phyloP scores from a whole-genome alignment of 2,113 vertebrate species.

The Rattus rattus region DNA sequence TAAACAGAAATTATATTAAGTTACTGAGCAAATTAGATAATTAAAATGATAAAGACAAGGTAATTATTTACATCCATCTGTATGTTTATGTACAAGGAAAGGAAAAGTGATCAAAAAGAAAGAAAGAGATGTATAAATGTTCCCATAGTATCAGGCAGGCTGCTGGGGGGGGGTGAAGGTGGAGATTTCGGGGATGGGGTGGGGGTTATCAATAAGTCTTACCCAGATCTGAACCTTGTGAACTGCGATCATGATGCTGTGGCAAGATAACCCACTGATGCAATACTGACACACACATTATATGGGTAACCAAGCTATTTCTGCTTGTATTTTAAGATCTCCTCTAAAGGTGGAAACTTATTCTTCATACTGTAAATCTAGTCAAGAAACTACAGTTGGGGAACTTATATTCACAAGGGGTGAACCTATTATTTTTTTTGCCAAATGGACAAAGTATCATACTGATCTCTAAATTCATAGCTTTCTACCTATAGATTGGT shows the following conservation, averaged over 20 bases:
- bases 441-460: neutral
- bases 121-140: neutral
- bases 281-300: neutral
- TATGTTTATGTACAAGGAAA: neutral
- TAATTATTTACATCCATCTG: neutral
- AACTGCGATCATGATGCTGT: neutral
- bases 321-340: neutral
- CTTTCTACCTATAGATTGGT: neutral
- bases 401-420: neutral
- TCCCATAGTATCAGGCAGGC: neutral
- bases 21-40: neutral
- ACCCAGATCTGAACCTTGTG: neutral
- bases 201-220: neutral
- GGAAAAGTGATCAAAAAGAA: neutral
- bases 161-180: neutral
- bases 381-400: neutral
- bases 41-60: neutral
- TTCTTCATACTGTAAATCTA: neutral
- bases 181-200: rapidly evolving
- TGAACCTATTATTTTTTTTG: neutral
- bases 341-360: neutral
- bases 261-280: neutral
- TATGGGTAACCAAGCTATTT: neutral
- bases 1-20: neutral
- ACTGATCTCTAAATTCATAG: neutral